Evolutionary conservation across 2,113 vertebrate genomes (phyloP).

Genomic region (Diadophis punctatus): DNA sequence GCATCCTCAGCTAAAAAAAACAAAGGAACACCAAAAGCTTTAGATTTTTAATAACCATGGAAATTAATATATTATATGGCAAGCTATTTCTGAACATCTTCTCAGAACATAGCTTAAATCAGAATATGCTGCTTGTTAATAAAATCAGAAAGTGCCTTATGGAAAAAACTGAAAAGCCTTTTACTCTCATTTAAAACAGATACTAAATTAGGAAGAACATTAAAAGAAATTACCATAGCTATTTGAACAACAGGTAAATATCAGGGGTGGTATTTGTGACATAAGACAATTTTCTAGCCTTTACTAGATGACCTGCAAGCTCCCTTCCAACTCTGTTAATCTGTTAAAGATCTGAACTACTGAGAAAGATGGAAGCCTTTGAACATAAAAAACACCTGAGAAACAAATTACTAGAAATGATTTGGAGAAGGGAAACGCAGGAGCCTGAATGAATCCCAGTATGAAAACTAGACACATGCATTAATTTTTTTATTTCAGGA

Average conservation of each 20-base stretch:
- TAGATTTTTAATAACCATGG: background rate
- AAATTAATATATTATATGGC: background rate
- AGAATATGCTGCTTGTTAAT: background rate
- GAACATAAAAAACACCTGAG: background rate
- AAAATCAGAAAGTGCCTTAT: background rate
- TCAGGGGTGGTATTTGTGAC: background rate
- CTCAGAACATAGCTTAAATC: background rate
- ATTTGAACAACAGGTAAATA: background rate
- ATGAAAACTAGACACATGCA: background rate
- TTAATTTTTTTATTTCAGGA: background rate
- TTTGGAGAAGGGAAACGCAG: background rate
- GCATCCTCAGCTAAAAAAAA: conserved; percentile 80
- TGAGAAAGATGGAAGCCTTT: background rate
- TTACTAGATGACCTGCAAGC: too few species aligned
- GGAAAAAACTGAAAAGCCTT: background rate
- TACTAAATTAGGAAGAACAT: background rate
- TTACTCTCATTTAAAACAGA: background rate
- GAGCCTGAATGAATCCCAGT: background rate
- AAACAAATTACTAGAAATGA: background rate
- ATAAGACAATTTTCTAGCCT: background rate
- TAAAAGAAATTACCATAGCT: background rate
- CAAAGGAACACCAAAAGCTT: conserved; percentile 34
- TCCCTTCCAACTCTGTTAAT: too few species aligned
- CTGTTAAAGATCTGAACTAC: too few species aligned
- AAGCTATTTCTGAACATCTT: background rate